A percentile compares a stretch with the other conserved stretches of the same genome.
phyloP scores from a whole-genome alignment of 2,797 vertebrate species.

The Enteromius argenteus region DNA sequence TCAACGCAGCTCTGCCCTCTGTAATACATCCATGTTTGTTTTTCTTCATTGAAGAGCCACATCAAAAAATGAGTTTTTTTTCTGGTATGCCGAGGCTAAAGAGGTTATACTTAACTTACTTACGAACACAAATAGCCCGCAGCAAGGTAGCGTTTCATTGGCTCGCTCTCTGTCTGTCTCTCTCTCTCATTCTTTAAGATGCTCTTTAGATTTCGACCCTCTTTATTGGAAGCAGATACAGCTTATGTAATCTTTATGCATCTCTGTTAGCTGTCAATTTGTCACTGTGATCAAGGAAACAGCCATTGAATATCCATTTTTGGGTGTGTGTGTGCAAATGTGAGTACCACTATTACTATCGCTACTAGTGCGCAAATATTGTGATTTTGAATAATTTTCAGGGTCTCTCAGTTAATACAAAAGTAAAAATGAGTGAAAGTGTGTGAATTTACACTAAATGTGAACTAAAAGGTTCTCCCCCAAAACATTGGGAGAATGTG shows the following conservation, averaged over 20 bases:
- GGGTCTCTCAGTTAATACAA: not conserved
- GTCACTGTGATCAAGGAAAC: slow-evolving; percentile 76
- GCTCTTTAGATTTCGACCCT: slow-evolving; percentile 18
- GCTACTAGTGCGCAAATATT: not conserved
- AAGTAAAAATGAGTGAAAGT: not conserved
- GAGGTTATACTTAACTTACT: slow-evolving; percentile 92
- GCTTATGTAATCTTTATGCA: slow-evolving; percentile 83
- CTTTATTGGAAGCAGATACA: slow-evolving; percentile 66
- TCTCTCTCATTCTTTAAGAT: slow-evolving; percentile 25
- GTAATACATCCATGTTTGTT: slow-evolving; percentile 80
- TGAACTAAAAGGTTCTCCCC: no score
- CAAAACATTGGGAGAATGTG: no score
- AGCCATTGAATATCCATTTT: slow-evolving; percentile 36
- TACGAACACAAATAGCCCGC: slow-evolving; percentile 90
- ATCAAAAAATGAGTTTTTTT: slow-evolving; percentile 81
- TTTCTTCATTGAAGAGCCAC: slow-evolving; percentile 83
- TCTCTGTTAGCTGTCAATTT: slow-evolving; percentile 69
- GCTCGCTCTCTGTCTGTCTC: not conserved
- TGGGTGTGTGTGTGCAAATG: not conserved
- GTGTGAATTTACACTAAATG: no score
- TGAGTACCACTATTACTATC: not conserved
- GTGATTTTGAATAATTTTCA: not conserved
- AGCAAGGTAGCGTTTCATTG: slow-evolving; percentile 67
- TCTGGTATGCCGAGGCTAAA: slow-evolving; percentile 85
- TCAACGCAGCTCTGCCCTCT: slow-evolving; percentile 81